phyloP scores from a whole-genome alignment of 2,113 vertebrate species.

The Lathamus discolor region DNA sequence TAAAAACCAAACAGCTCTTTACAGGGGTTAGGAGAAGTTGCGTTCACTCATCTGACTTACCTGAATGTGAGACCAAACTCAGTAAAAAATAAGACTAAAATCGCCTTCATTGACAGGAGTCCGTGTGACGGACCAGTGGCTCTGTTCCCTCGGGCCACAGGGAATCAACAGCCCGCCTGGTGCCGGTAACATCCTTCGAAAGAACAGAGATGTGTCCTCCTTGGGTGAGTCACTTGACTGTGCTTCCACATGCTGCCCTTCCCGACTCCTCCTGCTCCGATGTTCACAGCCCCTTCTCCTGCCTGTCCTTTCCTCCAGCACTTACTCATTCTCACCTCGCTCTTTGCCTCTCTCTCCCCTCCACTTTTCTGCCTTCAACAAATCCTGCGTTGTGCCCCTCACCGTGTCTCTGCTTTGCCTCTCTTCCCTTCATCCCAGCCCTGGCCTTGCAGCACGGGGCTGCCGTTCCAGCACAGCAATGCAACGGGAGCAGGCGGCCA shows the following conservation, averaged over 20 bases:
- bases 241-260: background rate
- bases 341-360: background rate
- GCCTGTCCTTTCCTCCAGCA: background rate
- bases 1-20: constrained; percentile 43
- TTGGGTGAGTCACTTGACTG: background rate
- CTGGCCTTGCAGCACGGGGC: background rate
- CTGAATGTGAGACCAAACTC: constrained; percentile 50
- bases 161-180: background rate
- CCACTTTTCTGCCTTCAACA: background rate
- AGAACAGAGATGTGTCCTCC: background rate
- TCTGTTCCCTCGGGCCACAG: background rate
- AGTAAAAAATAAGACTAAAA: constrained; percentile 24
- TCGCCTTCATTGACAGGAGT: background rate
- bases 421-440: background rate
- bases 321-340: background rate
- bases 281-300: constrained; percentile 12
- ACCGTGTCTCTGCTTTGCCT: background rate
- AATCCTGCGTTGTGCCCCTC: background rate
- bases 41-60: constrained; percentile 35
- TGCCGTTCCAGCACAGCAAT: background rate
- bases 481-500: background rate
- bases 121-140: background rate
- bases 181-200: background rate
- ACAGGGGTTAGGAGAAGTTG: constrained; percentile 47
- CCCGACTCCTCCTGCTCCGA: background rate